Evolutionary conservation across 2,797 vertebrate genomes (phyloP).

Genomic region (Erpetoichthys calabaricus): DNA sequence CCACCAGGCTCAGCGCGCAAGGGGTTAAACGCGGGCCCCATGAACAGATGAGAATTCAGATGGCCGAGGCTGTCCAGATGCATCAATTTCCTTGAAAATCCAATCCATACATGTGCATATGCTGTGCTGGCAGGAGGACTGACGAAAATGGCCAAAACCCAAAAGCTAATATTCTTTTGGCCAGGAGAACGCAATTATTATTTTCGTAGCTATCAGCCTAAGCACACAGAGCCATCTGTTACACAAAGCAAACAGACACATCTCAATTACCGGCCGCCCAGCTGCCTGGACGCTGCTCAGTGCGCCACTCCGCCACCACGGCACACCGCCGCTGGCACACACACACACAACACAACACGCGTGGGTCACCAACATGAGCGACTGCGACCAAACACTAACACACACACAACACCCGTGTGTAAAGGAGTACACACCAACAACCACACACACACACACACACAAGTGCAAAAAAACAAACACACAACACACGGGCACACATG

Average conservation of each 20-base stretch:
- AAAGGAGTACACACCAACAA: slow-evolving; percentile 1
- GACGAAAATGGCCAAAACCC: slow-evolving; percentile 74
- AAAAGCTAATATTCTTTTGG: slow-evolving; percentile 87
- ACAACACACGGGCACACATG: slow-evolving; percentile 1
- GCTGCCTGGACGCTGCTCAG: slow-evolving; percentile 53
- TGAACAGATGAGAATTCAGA: slow-evolving; percentile 76
- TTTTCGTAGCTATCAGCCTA: slow-evolving; percentile 95
- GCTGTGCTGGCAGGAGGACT: slow-evolving; percentile 72
- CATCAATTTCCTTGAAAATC: slow-evolving; percentile 82
- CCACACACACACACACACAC: slow-evolving; percentile 1
- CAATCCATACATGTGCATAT: slow-evolving; percentile 80
- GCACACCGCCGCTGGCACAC: slow-evolving; percentile 1
- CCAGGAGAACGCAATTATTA: slow-evolving; percentile 93
- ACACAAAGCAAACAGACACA: slow-evolving; percentile 82
- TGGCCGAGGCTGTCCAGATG: slow-evolving; percentile 76
- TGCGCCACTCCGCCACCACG: slow-evolving; percentile 4
- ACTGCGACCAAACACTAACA: background rate
- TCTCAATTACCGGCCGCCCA: slow-evolving; percentile 95
- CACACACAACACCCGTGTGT: slow-evolving; percentile 5
- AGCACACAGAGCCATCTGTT: slow-evolving; percentile 97
- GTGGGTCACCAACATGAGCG: too few relatives aligned
- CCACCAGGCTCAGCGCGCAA: slow-evolving; percentile 27
- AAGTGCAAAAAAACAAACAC: too few relatives aligned
- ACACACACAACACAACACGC: slow-evolving; percentile 4
- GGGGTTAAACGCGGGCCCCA: slow-evolving; percentile 60